Evolutionary conservation across 1,140 invertebrate genomes (phyloP), one percentile per base, ranked within the genome.

Genomic region (Zeugodacus cucurbitae): DNA sequence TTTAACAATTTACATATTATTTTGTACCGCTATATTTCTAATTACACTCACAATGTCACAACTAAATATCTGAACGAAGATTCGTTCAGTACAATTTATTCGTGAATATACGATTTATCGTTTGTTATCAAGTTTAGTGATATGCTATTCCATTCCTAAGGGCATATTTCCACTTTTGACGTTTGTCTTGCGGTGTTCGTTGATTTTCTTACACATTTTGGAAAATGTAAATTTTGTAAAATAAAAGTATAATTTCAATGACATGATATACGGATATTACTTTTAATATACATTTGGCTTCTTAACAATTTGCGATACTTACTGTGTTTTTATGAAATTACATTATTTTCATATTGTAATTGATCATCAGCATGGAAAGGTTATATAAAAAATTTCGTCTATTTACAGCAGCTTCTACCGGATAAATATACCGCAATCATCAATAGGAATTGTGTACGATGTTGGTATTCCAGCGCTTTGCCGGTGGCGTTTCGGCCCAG

Each of bases 351-450:
- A 14, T 29, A 54, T 57, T 86, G 17, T n/a, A 26, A 86, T 86
- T 54, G 26, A 41, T 32, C 14, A 58, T 86, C 57, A 59, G 17
- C 17, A 57, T 57, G 7, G 91, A 92, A 93, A 93, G 92, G 92
- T 93, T 93, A 93, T 93, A 91, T 93, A 93, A 93, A 93, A 91
- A 91, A 91, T 90, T 90, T 74, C 91, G 7, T 90, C 85, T 91
- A 86, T 88, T 67, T 88, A 48, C 64, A 88, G 87, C 82, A 29
- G 58, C 29, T 62, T 54, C 82, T 32, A 48, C 32, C 64, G 26
- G 44, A n/a, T 22, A 26, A 48, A 37, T 48, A n/a, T 44, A 54
- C 26, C 64, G 10, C 26, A 37, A 48, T 26, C 62, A 32, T 41
- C 37, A 59, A 70, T 44, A 87, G 88, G 89, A 57, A 89, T 89